Evolutionary conservation across 2,888 invertebrate genomes (phyloP), one percentile per base, ranked within the genome.

Genomic region (Callinectes sapidus): DNA sequence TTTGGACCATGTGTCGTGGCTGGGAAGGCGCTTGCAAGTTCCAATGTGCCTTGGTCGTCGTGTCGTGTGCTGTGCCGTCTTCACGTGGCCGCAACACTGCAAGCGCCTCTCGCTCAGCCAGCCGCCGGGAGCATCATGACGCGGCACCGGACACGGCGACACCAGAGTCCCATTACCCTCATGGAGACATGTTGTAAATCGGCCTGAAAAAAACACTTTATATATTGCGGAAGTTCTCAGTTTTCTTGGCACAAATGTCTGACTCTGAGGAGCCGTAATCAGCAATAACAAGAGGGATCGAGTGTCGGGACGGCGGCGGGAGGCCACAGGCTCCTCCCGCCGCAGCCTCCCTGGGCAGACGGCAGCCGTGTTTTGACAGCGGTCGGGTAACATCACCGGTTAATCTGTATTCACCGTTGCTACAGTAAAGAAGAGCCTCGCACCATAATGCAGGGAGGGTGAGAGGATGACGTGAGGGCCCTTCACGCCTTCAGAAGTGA

Each of bases 301-400:
- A 16, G 81, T 81, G 81, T 81, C 81, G 81, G 81, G 18, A 32
- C 32, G 81, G 81, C 32, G 81, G 81, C 81, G 81, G 81, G 81
- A 81, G 81, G 81, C 81, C 81, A 71, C 71, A 81, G 81, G 32
- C 81, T 35, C 71, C 71, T 71, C 71, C 71, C 71, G 81, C 81
- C 71, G 81, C 81, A 81, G 81, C 81, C 42, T 87, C 35, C 61
- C 28, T 10, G 28, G 89, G 66, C 89, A 89, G 89, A 71, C 71
- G 28, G 28, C 71, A 89, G 71, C 71, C 18, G 77, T 89, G 89
- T 89, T 89, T 89, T 71, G 89, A 89, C 71, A 71, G 89, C 77
- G 89, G 42, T 89, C 89, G 71, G 89, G 89, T 89, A 89, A 71
- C 89, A 66, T 71, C 66, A 35, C 66, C 42, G 42, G 71, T 32